Percentiles rank a stretch among this genome's conserved stretches.
Conservation (phyloP, 2,888 invertebrate genomes). For the Atethmia centrago region DNA sequence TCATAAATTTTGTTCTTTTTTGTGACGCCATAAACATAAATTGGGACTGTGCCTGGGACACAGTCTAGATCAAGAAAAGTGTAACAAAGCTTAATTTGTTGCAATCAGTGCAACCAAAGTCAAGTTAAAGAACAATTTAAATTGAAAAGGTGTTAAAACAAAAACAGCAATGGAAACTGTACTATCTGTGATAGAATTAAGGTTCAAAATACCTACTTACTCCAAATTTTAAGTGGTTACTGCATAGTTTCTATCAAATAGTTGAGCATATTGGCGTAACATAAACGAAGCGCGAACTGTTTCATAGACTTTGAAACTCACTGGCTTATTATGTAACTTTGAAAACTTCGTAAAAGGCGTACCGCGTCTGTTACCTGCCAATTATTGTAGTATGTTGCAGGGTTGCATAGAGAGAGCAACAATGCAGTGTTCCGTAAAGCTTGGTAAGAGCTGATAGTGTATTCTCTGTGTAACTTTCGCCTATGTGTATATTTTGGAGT, state of each 20-base stretch:
- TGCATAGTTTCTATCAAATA: slow-evolving; percentile 28
- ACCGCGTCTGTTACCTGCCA: slow-evolving; percentile 56
- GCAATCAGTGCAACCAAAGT: not conserved
- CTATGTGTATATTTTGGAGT: slow-evolving; percentile 8
- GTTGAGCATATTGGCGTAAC: slow-evolving; percentile 30
- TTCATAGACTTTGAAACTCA: slow-evolving; percentile 29
- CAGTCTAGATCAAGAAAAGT: not conserved
- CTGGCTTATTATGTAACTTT: slow-evolving; percentile 50
- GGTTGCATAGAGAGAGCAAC: slow-evolving; percentile 10
- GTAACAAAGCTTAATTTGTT: not conserved
- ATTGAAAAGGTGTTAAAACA: not conserved
- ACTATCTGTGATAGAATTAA: not conserved
- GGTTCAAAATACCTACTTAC: not conserved
- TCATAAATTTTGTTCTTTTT: not conserved
- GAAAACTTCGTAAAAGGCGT: slow-evolving; percentile 55
- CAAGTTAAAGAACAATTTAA: not conserved
- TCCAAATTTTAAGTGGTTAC: not conserved
- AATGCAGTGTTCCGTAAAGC: slow-evolving; percentile 26
- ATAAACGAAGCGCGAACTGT: slow-evolving; percentile 9
- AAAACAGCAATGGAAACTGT: not conserved
- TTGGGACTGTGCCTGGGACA: not conserved
- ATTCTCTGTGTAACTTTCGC: slow-evolving; percentile 4
- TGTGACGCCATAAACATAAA: not conserved
- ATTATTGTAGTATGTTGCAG: slow-evolving; percentile 44
- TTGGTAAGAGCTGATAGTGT: slow-evolving; percentile 1